Percentiles rank a stretch among this genome's conserved stretches.
Conservation (phyloP, 2,888 invertebrate species). For the Argyresthia goedartella region DNA sequence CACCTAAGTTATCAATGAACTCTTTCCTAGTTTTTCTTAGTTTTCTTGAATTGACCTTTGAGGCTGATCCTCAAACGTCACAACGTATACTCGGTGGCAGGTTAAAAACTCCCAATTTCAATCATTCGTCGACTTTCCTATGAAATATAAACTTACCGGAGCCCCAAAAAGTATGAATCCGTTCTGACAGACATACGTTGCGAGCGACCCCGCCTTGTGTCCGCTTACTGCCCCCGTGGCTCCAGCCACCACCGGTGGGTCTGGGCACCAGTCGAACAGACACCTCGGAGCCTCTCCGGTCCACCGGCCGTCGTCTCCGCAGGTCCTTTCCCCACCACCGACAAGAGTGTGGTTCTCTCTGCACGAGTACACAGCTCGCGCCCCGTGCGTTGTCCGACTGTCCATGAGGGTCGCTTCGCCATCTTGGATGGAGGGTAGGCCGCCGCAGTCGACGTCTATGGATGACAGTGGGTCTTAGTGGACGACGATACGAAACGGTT, state of each 20-base stretch:
- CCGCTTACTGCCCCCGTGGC: slow-evolving; percentile 80
- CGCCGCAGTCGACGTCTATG: slow-evolving; percentile 87
- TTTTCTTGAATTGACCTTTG: no score
- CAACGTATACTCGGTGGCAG: no score
- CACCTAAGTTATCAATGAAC: no score
- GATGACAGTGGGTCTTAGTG: slow-evolving; percentile 7
- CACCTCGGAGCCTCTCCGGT: slow-evolving; percentile 84
- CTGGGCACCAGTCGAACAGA: slow-evolving; percentile 89
- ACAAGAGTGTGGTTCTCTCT: slow-evolving; percentile 88
- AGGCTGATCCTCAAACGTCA: no score
- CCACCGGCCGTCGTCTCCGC: slow-evolving; percentile 82
- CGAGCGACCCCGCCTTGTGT: slow-evolving; percentile 83
- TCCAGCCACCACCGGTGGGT: slow-evolving; percentile 83
- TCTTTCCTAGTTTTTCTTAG: no score
- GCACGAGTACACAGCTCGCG: slow-evolving; percentile 82
- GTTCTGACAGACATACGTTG: slow-evolving; percentile 83
- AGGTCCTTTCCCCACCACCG: slow-evolving; percentile 78
- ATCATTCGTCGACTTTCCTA: not conserved
- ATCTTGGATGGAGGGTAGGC: slow-evolving; percentile 76
- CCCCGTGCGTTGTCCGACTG: slow-evolving; percentile 83
- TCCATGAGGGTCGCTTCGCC: slow-evolving; percentile 78
- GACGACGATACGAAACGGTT: no score
- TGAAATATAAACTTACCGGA: slow-evolving; percentile 68
- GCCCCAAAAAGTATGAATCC: slow-evolving; percentile 89
- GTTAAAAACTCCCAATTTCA: no score